Base-by-base conservation (phyloP, 1,140 invertebrate genomes). In the Sycophila sp. region DNA sequence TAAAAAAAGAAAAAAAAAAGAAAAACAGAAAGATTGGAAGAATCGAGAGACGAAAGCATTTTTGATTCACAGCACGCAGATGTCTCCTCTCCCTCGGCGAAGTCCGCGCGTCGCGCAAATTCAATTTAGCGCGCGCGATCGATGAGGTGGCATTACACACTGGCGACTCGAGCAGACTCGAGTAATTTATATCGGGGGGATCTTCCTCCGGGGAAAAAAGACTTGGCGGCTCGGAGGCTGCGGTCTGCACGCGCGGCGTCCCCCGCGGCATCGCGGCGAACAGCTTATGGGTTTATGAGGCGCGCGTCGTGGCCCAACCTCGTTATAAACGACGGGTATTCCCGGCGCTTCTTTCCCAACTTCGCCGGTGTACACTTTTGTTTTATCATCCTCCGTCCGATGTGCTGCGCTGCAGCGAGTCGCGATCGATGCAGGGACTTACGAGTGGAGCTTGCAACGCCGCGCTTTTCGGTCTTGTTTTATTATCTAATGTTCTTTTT, bases 231-330 rank as follows among this genome's bases (percentile, higher is more conserved):
- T 45, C 36, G n/a, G 6, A 30, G 17, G n/a, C n/a, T n/a, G n/a
- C n/a, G n/a, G n/a, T n/a, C n/a, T n/a, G n/a, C n/a, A n/a, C 22
- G 24, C 8, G 26, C 1, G 24, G 40, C 36, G 47, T 17, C 13
- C 49, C 22, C 3, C 17, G 45, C 22, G 13, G 32, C 26, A 38
- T 38, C 47, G 62, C 24, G 28, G 42, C 19, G 49, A 40, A 42
- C 34, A 65, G 49, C 36, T 65, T 65, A 65, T 42, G 36, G 63
- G 63, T 65, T 65, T 65, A 65, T 65, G 63, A 65, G 7, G 47
- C 34, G 34, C n/a, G 40, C 22, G 30, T 59, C 11, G 8, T n/a
- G 26, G 32, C 32, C 55, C 55, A 58, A 58, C n/a, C 47, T 24
- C 49, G 11, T 49, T 64, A 34, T 64, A 38, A 64, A 51, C 47